Evolutionary conservation across 2,797 vertebrate species (phyloP).

Genomic region (Tapirus indicus): DNA sequence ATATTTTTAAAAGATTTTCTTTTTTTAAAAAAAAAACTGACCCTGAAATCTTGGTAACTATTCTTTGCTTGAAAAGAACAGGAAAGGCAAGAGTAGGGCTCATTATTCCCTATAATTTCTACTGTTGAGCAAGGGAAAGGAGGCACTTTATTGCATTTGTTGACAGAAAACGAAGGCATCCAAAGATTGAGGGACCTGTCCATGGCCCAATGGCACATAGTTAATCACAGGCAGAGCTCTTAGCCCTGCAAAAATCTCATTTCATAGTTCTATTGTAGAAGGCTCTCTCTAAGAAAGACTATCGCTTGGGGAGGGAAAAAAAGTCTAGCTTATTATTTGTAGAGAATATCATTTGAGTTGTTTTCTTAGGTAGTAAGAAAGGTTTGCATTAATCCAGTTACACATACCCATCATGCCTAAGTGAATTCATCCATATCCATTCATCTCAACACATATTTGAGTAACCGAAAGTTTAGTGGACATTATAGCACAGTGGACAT

Average conservation of each 20-base stretch:
- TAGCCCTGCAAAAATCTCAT: background rate
- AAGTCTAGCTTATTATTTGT: background rate
- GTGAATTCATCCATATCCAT: background rate
- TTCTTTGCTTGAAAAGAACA: conserved; percentile 21
- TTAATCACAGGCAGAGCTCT: background rate
- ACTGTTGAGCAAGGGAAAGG: background rate
- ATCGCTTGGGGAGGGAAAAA: background rate
- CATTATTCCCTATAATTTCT: background rate
- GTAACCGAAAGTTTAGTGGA: background rate
- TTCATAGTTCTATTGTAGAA: background rate
- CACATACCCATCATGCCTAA: background rate
- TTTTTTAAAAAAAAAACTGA: conserved; percentile 33
- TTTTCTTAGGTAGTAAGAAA: conserved; percentile 28
- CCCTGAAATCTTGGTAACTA: background rate
- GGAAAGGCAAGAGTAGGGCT: background rate
- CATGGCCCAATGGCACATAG: background rate
- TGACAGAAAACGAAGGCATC: conserved; percentile 6
- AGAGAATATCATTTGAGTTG: background rate
- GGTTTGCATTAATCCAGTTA: background rate
- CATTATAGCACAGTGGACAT: background rate
- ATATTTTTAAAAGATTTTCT: background rate
- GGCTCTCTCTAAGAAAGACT: background rate
- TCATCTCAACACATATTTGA: background rate
- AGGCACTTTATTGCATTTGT: background rate
- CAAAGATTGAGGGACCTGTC: background rate